A percentile compares a stretch with the other conserved stretches of the same genome.
Conservation (phyloP, 2,797 vertebrate genomes). For the Chrysocyon brachyurus region DNA sequence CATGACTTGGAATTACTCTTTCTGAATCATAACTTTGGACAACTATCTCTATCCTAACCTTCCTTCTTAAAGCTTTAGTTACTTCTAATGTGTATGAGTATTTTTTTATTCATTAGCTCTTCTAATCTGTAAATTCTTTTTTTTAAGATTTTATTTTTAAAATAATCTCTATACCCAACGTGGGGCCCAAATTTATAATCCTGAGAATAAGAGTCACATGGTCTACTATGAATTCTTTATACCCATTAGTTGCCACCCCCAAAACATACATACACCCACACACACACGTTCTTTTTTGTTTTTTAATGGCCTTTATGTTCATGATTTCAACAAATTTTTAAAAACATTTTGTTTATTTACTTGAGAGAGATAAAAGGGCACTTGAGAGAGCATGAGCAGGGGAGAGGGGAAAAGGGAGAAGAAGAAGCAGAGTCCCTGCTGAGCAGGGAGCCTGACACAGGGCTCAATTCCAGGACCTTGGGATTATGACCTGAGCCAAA, state of each 20-base stretch:
- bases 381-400: neutral
- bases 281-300: neutral
- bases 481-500: neutral
- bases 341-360: neutral
- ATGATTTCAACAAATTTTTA: neutral
- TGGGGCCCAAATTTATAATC: neutral
- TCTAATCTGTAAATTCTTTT: neutral
- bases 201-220: neutral
- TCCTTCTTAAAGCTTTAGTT: conserved; percentile 13
- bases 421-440: neutral
- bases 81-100: neutral
- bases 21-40: conserved; percentile 69
- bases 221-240: neutral
- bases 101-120: neutral
- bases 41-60: neutral
- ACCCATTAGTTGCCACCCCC: neutral
- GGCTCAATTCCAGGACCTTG: neutral
- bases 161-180: neutral
- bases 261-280: neutral
- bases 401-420: neutral
- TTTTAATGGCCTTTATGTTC: neutral
- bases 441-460: neutral
- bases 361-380: neutral
- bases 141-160: neutral
- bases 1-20: conserved; percentile 43